Base-by-base conservation (phyloP, 2,888 invertebrate genomes). In the Spialia ferax region DNA sequence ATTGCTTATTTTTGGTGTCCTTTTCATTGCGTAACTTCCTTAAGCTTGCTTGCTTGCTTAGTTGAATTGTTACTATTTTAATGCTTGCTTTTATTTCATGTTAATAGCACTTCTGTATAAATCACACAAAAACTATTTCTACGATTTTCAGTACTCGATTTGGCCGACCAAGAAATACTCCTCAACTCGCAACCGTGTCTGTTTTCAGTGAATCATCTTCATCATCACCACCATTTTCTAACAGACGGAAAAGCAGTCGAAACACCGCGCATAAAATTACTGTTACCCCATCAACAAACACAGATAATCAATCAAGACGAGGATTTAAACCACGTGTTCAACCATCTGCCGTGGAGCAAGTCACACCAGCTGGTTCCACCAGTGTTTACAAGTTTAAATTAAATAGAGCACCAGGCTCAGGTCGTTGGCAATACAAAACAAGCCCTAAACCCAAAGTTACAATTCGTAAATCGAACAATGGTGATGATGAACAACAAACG, bases 351-450 rank as follows among this genome's bases (percentile, higher is more conserved):
- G 93, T 94, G 2, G 96, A 96, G 74, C 91, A 94, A 79, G 89
- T 86, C 23, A 84, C 91, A 10, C 87, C 93, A 54, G 78, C 89
- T 62, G 83, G 93, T 22, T 93, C 95, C 5, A 95, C 95, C 45
- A 96, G 96, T 73, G 89, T 97, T 69, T 97, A 97, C 81, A 97
- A 97, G 88, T 96, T 97, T 78, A 98, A 97, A 84, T 89, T 98
- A 52, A 97, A 97, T 80, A 94, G 97, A 55, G 95, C 97, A 13
- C 97, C 96, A 57, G 97, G 97, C 4, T 96, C 97, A 54, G 97
- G 98, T 63, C 95, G 98, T 75, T 98, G 98, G 98, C 97, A 97
- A 77, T 98, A 98, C 87, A 98, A 97, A 89, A 97, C 98, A 10
- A 97, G 97, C 23, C 96, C 97, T 0, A 98, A 97, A 85, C 98